phyloP scores from a whole-genome alignment of 1,140 invertebrate species.

The Ctenoplectra terminalis region DNA sequence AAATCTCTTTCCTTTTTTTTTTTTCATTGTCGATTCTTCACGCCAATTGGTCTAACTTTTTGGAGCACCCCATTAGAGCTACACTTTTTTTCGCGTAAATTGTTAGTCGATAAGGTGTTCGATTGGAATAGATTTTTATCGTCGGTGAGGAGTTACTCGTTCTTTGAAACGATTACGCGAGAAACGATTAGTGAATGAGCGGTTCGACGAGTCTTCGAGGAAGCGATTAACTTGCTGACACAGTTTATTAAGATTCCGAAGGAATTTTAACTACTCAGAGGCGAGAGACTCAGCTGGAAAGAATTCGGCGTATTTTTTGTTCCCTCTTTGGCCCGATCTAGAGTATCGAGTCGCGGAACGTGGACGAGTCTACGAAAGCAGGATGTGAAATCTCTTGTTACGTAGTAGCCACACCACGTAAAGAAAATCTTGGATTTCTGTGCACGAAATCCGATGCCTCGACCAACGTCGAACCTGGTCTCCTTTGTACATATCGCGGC shows the following conservation, averaged over 20 bases:
- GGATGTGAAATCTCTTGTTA: constrained; percentile 69
- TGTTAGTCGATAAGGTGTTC: neutral
- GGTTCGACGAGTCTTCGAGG: neutral
- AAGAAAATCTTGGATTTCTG: constrained; percentile 60
- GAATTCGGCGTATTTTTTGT: constrained; percentile 5
- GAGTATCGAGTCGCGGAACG: constrained; percentile 30
- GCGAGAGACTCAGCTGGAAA: neutral
- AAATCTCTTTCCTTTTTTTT: constrained; percentile 1
- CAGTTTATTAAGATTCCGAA: neutral
- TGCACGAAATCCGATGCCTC: constrained; percentile 57
- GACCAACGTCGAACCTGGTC: constrained; percentile 5
- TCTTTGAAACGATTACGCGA: neutral
- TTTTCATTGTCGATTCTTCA: neutral
- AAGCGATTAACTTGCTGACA: constrained; percentile 3
- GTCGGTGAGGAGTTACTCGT: neutral
- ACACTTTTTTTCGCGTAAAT: neutral
- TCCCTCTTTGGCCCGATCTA: neutral
- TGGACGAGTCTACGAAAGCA: constrained; percentile 43
- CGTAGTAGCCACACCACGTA: constrained; percentile 43
- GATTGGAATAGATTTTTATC: neutral
- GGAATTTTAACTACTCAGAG: neutral
- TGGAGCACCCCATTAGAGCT: neutral
- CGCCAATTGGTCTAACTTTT: neutral
- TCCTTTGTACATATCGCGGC: constrained; percentile 10
- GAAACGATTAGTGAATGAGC: neutral